phyloP scores from a whole-genome alignment of 2,797 vertebrate genomes.

The Halcyon chelicuti region DNA sequence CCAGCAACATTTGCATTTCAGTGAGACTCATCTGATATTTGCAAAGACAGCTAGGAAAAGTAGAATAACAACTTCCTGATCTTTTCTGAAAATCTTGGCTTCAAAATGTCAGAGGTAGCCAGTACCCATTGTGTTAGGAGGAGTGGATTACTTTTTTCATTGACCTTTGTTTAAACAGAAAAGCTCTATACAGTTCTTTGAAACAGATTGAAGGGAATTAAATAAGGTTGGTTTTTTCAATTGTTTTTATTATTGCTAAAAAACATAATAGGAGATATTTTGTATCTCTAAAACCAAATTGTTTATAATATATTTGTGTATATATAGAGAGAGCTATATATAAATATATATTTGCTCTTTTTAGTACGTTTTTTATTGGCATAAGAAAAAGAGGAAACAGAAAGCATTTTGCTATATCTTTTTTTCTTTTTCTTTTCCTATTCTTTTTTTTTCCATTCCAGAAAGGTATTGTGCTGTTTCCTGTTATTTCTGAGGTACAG shows the following conservation, averaged over 20 bases:
- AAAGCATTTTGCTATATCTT: background rate
- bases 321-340: too few species aligned
- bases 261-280: background rate
- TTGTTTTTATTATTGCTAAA: background rate
- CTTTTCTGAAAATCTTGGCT: background rate
- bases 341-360: background rate
- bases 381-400: background rate
- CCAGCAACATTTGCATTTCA: constrained; percentile 3
- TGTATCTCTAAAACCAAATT: background rate
- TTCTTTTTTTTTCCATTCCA: background rate
- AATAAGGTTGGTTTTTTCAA: background rate
- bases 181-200: background rate
- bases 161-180: background rate
- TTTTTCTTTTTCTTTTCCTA: background rate
- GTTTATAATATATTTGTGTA: background rate
- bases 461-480: background rate
- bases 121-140: background rate
- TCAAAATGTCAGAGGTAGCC: background rate
- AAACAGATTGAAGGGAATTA: background rate
- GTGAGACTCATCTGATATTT: background rate
- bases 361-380: background rate
- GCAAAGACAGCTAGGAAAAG: background rate
- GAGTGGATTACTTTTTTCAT: background rate
- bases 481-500: background rate
- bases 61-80: background rate